These are phyloP conservation scores for Xiphias gladius DNA, from an alignment of 2,113 vertebrate genomes.

Conservation along the genomic window DNA sequence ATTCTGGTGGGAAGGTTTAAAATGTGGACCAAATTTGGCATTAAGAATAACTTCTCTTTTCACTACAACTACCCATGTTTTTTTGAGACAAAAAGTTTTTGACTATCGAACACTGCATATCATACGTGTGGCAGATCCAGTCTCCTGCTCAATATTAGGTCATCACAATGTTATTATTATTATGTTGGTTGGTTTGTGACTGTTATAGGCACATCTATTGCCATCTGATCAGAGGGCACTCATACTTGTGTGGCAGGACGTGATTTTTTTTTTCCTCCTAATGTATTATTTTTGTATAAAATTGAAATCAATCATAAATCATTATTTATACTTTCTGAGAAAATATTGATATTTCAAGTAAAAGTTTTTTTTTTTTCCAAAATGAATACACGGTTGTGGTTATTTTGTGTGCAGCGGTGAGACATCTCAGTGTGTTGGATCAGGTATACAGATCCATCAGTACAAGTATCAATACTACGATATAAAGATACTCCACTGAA, in stretches of 20 bases:
- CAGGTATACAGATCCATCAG: no score
- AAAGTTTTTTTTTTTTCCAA: slow-evolving; percentile 82
- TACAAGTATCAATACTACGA: no score
- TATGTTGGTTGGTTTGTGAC: slow-evolving; percentile 72
- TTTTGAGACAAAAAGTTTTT: not conserved
- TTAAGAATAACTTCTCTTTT: slow-evolving; percentile 9
- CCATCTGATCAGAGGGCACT: slow-evolving; percentile 78
- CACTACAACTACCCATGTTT: not conserved
- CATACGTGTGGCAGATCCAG: slow-evolving; percentile 57
- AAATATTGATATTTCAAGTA: slow-evolving; percentile 88
- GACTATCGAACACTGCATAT: slow-evolving; percentile 20
- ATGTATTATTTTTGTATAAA: slow-evolving; percentile 93
- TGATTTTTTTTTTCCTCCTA: slow-evolving; percentile 77
- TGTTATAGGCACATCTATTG: slow-evolving; percentile 78
- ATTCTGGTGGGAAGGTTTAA: not conserved
- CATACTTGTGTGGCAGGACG: slow-evolving; percentile 71
- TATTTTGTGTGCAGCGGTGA: slow-evolving; percentile 32
- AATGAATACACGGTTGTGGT: slow-evolving; percentile 59
- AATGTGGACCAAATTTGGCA: not conserved
- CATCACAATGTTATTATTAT: slow-evolving; percentile 76
- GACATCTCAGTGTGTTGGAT: not conserved
- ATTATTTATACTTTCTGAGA: slow-evolving; percentile 90
- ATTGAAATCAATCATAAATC: slow-evolving; percentile 90
- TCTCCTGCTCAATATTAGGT: slow-evolving; percentile 82
- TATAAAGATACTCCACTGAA: not conserved